A percentile compares a stretch with the other conserved stretches of the same genome.
Conservation (phyloP, 2,888 invertebrate species). For the Cancer borealis region DNA sequence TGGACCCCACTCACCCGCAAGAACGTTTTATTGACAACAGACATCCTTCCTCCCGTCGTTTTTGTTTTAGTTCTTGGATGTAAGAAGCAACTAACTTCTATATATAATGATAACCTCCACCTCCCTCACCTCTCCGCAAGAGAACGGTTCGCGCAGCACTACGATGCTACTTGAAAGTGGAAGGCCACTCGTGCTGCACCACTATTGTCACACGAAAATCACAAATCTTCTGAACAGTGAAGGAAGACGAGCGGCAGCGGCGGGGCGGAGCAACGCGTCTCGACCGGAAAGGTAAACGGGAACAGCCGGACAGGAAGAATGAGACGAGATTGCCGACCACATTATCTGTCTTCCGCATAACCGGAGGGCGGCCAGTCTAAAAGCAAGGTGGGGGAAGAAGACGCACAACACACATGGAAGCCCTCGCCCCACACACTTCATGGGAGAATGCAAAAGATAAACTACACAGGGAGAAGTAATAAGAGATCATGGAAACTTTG, state of each 20-base stretch:
- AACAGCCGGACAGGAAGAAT: conserved; percentile 20
- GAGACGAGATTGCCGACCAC: conserved; percentile 20
- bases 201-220: too few species aligned
- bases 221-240: neutral
- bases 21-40: neutral
- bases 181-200: too few species aligned
- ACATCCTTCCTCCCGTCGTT: neutral
- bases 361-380: neutral
- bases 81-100: too few species aligned
- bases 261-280: conserved; percentile 7
- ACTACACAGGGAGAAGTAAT: neutral
- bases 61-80: too few species aligned
- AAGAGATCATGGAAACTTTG: neutral
- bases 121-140: too few species aligned
- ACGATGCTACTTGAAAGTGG: too few species aligned
- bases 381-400: neutral
- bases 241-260: conserved; percentile 4
- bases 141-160: too few species aligned
- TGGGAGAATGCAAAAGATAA: neutral
- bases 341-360: neutral
- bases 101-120: too few species aligned
- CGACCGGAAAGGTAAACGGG: neutral
- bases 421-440: too few species aligned
- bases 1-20: neutral
- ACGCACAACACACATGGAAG: neutral